These are phyloP conservation scores for Periparus ater DNA, from an alignment of 2,797 vertebrate genomes.

Conservation along the genomic window DNA sequence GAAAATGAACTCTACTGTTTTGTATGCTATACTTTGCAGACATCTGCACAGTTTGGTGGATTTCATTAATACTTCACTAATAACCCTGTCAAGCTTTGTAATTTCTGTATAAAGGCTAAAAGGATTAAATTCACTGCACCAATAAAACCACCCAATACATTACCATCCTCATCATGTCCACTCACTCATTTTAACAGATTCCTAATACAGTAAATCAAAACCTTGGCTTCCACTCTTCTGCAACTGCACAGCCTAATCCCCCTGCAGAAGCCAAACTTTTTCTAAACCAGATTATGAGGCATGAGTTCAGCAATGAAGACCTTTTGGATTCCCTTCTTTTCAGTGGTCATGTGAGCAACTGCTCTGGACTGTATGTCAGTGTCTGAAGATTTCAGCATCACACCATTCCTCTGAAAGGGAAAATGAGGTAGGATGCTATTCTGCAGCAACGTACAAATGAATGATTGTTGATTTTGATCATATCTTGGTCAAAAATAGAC, in stretches of 20 bases:
- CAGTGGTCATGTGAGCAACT: neutral
- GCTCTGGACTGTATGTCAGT: neutral
- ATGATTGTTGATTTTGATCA: neutral
- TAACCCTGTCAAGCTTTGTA: neutral
- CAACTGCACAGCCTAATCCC: neutral
- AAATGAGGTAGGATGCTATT: neutral
- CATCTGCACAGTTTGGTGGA: neutral
- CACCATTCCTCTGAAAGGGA: neutral
- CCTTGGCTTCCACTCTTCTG: neutral
- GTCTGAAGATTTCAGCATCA: neutral
- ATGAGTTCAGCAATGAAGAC: neutral
- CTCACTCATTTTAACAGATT: neutral
- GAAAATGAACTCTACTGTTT: neutral
- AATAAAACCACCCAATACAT: neutral
- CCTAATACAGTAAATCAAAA: neutral
- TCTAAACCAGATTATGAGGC: neutral
- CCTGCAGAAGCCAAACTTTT: neutral
- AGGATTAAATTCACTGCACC: neutral
- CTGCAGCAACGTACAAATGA: neutral
- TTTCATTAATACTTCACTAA: neutral
- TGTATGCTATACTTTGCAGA: neutral
- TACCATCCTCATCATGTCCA: neutral
- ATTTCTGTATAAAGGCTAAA: neutral
- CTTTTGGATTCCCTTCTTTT: neutral
- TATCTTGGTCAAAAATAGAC: neutral